Conservation (phyloP, 2,797 vertebrate species). For the Uromys caudimaculatus region DNA sequence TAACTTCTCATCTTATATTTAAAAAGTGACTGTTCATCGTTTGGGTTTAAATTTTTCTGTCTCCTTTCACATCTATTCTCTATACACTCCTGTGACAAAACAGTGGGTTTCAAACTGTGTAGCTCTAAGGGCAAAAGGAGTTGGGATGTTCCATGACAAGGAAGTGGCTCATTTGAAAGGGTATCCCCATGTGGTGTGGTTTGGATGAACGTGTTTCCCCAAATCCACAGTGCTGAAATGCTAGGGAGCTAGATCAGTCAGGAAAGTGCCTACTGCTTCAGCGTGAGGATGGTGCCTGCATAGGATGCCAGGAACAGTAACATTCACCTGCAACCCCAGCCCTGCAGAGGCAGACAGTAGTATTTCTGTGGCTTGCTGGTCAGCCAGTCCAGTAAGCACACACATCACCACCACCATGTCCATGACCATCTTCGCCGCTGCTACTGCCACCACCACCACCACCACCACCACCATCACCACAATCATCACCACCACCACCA, state of each 20-base stretch:
- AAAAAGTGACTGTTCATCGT: background rate
- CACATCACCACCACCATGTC: background rate
- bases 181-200: background rate
- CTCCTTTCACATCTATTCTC: background rate
- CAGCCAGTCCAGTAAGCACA: background rate
- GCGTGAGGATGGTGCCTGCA: background rate
- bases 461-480: no score
- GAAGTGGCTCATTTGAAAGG: background rate
- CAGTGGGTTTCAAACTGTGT: background rate
- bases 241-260: background rate
- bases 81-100: background rate
- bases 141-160: background rate
- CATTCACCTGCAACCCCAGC: no score
- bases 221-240: background rate
- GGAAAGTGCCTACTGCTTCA: background rate
- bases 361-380: background rate
- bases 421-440: no score
- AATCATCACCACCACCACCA: background rate
- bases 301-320: background rate
- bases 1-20: background rate
- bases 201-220: background rate
- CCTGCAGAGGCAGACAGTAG: background rate
- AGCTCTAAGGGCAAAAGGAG: background rate
- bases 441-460: no score
- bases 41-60: background rate